Evolutionary conservation across 2,888 invertebrate genomes (phyloP).

Genomic region (Andrena trimmerana): DNA sequence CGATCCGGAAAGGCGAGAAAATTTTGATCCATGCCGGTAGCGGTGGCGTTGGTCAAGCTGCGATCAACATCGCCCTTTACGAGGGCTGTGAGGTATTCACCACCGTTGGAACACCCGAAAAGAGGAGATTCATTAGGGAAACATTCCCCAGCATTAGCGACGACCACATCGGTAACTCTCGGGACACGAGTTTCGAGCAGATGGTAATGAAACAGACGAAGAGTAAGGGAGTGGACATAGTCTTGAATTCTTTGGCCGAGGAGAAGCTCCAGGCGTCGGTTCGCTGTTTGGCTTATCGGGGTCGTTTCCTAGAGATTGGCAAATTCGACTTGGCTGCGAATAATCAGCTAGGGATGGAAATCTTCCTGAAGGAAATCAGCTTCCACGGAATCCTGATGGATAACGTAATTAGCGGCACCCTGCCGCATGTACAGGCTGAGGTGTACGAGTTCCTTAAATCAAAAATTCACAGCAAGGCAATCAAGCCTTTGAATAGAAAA

Average conservation of each 20-base stretch:
- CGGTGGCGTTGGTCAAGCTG: conserved; percentile 90
- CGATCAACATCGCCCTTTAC: conserved; percentile 88
- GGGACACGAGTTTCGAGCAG: conserved; percentile 94
- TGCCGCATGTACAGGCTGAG: rapidly evolving
- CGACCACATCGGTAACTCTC: conserved; percentile 93
- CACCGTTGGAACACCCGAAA: conserved; percentile 87
- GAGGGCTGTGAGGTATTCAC: conserved; percentile 87
- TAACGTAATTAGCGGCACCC: conserved; percentile 86
- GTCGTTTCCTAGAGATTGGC: conserved; percentile 94
- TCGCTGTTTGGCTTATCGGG: conserved; percentile 87
- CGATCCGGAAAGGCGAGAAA: conserved; percentile 85
- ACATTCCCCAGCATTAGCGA: conserved; percentile 87
- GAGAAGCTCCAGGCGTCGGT: conserved; percentile 93
- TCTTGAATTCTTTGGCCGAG: conserved; percentile 96
- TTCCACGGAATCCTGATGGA: conserved; percentile 94
- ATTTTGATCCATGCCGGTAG: conserved; percentile 85
- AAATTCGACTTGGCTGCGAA: conserved; percentile 92
- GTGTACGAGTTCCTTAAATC: rapidly evolving
- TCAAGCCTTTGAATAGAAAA: conserved; percentile 89
- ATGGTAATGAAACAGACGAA: conserved; percentile 92
- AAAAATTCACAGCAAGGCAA: conserved; percentile 85
- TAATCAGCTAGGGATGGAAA: conserved; percentile 88
- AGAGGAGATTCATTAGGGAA: conserved; percentile 86
- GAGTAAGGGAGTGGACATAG: conserved; percentile 95
- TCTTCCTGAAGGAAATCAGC: conserved; percentile 90